phyloP scores from a whole-genome alignment of 2,888 invertebrate species.

The Lithophane semibrunnea region DNA sequence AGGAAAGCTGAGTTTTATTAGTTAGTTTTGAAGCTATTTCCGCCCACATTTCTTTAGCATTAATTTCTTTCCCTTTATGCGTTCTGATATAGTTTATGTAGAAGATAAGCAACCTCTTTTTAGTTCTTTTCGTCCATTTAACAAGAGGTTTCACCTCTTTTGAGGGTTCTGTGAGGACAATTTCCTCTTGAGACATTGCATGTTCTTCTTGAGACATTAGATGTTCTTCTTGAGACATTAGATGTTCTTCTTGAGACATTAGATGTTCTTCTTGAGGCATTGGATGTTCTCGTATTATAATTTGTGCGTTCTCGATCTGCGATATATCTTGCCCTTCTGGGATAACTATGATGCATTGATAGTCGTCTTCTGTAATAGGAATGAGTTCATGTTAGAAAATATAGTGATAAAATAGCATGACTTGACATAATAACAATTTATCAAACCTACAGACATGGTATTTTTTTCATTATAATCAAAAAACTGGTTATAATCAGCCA shows the following conservation, averaged over 20 bases:
- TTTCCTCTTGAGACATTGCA: conserved; percentile 30
- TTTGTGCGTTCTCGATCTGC: conserved; percentile 73
- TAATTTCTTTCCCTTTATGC: conserved; percentile 77
- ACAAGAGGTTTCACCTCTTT: conserved; percentile 56
- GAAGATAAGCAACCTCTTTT: conserved; percentile 77
- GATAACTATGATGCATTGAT: conserved; percentile 85
- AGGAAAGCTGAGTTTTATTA: conserved; percentile 75
- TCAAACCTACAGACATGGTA: too few relatives aligned
- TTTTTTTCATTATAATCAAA: too few relatives aligned
- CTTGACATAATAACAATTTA: too few relatives aligned
- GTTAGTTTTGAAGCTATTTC: conserved; percentile 78
- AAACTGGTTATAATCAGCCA: too few relatives aligned
- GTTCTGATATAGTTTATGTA: conserved; percentile 81
- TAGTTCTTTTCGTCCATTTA: conserved; percentile 81
- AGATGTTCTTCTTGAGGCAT: conserved; percentile 33
- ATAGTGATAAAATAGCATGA: too few relatives aligned
- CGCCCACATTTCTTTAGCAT: conserved; percentile 80
- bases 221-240: conserved; percentile 44
- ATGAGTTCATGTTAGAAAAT: not conserved
- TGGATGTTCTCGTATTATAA: conserved; percentile 68
- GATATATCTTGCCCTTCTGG: conserved; percentile 82
- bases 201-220: conserved; percentile 45
- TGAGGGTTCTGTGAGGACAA: conserved; percentile 34
- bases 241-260: conserved; percentile 17
- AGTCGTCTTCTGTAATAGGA: conserved; percentile 84